phyloP scores from a whole-genome alignment of 2,888 invertebrate species.

The Campoplex capitator region DNA sequence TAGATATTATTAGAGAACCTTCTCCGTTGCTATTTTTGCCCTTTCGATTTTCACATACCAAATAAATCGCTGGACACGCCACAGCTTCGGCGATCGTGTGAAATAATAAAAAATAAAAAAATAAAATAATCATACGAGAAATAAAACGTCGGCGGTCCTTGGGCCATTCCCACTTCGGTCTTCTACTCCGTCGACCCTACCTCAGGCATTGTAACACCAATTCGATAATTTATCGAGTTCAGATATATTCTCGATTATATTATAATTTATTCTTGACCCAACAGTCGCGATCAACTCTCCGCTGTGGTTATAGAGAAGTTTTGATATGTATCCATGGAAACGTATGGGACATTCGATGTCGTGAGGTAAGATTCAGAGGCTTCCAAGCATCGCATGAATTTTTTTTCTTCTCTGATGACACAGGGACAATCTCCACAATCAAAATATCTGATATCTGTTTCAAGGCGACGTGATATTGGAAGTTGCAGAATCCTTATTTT shows the following conservation, averaged over 20 bases:
- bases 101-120: slow-evolving; percentile 54
- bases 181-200: slow-evolving; percentile 10
- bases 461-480: background rate
- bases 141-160: slow-evolving; percentile 30
- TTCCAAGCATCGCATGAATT: background rate
- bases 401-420: background rate
- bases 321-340: background rate
- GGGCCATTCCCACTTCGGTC: slow-evolving; percentile 17
- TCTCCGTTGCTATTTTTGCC: slow-evolving; percentile 32
- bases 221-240: slow-evolving; percentile 79
- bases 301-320: slow-evolving; percentile 42
- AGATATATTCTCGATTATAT: slow-evolving; percentile 79
- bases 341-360: background rate
- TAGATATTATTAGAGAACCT: slow-evolving; percentile 47
- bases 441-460: background rate
- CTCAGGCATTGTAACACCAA: slow-evolving; percentile 58
- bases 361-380: background rate
- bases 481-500: background rate
- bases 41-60: slow-evolving; percentile 59
- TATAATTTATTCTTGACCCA: slow-evolving; percentile 79
- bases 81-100: slow-evolving; percentile 56
- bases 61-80: slow-evolving; percentile 54
- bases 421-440: background rate
- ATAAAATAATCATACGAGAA: background rate
- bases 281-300: slow-evolving; percentile 50